Conservation (phyloP, 2,797 vertebrate species). For the Diceros bicornis region DNA sequence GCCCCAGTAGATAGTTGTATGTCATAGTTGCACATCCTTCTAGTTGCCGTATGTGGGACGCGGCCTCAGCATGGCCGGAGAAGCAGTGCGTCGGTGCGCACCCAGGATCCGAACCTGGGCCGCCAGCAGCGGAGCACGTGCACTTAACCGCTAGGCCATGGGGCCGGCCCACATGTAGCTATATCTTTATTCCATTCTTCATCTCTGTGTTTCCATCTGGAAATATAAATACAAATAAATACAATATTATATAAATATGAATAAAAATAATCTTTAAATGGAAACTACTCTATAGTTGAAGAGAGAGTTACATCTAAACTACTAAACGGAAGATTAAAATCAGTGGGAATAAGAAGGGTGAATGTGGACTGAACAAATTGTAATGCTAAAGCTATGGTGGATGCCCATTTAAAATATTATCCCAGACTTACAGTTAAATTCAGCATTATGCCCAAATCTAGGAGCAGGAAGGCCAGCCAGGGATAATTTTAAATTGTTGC, state of each 20-base stretch:
- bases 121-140: too few species aligned
- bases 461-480: neutral
- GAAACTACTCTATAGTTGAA: neutral
- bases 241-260: neutral
- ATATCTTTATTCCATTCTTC: neutral
- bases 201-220: neutral
- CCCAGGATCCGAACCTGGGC: too few species aligned
- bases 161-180: neutral
- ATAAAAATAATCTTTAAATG: neutral
- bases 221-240: neutral
- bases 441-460: neutral
- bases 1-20: too few species aligned
- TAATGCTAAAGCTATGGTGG: neutral
- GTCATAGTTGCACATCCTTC: too few species aligned
- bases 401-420: neutral
- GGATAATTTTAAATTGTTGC: neutral
- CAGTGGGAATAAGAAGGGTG: neutral
- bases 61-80: too few species aligned
- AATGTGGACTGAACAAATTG: neutral
- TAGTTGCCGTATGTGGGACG: too few species aligned
- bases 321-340: neutral
- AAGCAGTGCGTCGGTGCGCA: too few species aligned
- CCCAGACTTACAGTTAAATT: neutral
- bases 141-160: too few species aligned
- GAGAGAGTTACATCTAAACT: neutral